Conservation (phyloP, 2,797 vertebrate species). For the Poecilia wingei region DNA sequence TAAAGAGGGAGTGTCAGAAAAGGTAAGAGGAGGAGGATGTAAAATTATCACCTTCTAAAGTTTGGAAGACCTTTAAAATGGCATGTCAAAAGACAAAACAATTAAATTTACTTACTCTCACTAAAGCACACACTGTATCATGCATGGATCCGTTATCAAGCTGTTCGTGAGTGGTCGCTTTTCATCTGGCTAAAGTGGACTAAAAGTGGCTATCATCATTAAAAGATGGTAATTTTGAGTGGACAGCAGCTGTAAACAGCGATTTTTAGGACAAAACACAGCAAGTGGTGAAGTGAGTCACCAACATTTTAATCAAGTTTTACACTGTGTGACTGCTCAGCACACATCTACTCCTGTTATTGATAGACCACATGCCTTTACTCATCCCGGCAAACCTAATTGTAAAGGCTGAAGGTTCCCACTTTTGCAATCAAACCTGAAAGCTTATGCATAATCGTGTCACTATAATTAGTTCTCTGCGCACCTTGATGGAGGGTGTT, state of each 20-base stretch:
- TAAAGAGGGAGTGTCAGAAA: neutral
- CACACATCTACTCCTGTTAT: neutral
- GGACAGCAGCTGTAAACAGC: neutral
- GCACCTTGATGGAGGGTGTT: neutral
- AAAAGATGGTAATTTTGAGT: neutral
- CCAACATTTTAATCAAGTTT: neutral
- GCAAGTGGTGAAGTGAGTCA: neutral
- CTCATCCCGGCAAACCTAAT: neutral
- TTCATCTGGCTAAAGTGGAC: neutral
- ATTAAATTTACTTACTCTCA: neutral
- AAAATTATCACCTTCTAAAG: neutral
- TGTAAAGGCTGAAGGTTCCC: neutral
- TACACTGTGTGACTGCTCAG: neutral
- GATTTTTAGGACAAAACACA: neutral
- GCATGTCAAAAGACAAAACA: neutral
- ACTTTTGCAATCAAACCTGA: neutral
- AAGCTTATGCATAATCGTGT: neutral
- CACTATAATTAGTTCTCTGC: neutral
- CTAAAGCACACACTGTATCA: neutral
- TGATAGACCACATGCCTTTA: neutral
- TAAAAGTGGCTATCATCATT: neutral
- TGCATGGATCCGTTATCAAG: neutral
- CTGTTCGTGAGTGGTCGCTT: neutral
- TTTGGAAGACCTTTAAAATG: neutral
- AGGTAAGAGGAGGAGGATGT: neutral